phyloP scores from a whole-genome alignment of 2,888 invertebrate genomes.

The Epistrophe eligans region DNA sequence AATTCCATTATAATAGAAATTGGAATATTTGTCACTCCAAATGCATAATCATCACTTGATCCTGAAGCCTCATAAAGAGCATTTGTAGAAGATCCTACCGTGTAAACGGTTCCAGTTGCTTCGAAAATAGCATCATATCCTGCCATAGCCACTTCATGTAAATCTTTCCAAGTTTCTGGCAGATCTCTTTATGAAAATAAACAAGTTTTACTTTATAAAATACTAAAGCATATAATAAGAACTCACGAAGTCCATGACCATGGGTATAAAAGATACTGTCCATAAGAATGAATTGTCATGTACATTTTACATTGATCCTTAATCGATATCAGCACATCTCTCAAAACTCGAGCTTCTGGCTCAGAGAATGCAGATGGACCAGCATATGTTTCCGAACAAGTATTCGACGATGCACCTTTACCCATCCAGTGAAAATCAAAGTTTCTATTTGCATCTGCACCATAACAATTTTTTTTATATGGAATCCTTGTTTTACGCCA shows the following conservation, averaged over 20 bases:
- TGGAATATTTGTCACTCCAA: conserved; percentile 85
- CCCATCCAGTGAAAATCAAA: conserved; percentile 89
- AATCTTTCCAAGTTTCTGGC: conserved; percentile 83
- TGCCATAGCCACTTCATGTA: conserved; percentile 82
- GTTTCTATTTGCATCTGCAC: conserved; percentile 91
- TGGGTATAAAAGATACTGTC: conserved; percentile 88
- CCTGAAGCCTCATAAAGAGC: conserved; percentile 85
- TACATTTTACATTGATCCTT: conserved; percentile 85
- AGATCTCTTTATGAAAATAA: conserved; percentile 80
- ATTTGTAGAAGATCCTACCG: conserved; percentile 84
- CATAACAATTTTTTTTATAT: conserved; percentile 84
- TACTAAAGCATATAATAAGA: neutral
- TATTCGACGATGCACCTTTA: conserved; percentile 82
- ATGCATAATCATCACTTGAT: conserved; percentile 88
- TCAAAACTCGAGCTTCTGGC: conserved; percentile 86
- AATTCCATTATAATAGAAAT: conserved; percentile 88
- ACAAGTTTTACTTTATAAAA: neutral
- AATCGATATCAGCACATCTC: conserved; percentile 85
- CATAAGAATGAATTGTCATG: conserved; percentile 90
- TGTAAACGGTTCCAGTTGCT: conserved; percentile 82
- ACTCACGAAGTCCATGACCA: conserved; percentile 87
- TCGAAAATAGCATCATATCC: conserved; percentile 82
- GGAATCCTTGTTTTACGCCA: conserved; percentile 89
- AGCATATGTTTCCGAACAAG: conserved; percentile 86
- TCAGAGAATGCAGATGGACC: conserved; percentile 88